Conservation (phyloP, 2,888 invertebrate species). For the Eupelmus urozonus region DNA sequence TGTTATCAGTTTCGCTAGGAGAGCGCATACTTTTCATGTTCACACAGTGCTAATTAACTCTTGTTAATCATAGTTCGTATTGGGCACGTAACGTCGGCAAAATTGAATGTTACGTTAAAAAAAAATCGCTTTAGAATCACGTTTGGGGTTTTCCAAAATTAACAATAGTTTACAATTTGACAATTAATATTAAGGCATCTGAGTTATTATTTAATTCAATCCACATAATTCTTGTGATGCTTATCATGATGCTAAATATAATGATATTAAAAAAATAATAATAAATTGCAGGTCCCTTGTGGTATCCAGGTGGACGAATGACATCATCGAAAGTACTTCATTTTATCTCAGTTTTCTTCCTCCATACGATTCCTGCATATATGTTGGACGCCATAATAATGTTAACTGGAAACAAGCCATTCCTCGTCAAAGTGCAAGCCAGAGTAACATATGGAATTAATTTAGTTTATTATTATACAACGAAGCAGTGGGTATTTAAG, state of each 20-base stretch:
- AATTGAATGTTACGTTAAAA: no score
- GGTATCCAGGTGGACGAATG: constrained; percentile 82
- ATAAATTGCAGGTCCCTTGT: constrained; percentile 68
- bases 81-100: no score
- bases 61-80: not conserved
- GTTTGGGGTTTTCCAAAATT: no score
- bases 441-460: constrained; percentile 82
- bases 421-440: constrained; percentile 83
- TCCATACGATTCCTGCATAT: constrained; percentile 88
- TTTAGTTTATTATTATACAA: constrained; percentile 89
- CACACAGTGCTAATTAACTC: not conserved
- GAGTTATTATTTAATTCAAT: no score
- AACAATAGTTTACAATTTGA: no score
- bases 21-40: not conserved
- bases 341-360: constrained; percentile 83
- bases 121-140: no score
- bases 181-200: no score
- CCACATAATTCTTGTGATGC: no score
- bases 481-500: constrained; percentile 88
- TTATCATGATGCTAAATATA: no score
- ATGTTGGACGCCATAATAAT: constrained; percentile 85
- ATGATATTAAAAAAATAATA: no score
- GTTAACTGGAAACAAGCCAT: constrained; percentile 85
- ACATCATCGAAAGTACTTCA: constrained; percentile 84
- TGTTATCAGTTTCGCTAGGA: not conserved